These are phyloP conservation scores for Camponotus fellah DNA, from an alignment of 2,888 invertebrate genomes.

Conservation along the genomic window DNA sequence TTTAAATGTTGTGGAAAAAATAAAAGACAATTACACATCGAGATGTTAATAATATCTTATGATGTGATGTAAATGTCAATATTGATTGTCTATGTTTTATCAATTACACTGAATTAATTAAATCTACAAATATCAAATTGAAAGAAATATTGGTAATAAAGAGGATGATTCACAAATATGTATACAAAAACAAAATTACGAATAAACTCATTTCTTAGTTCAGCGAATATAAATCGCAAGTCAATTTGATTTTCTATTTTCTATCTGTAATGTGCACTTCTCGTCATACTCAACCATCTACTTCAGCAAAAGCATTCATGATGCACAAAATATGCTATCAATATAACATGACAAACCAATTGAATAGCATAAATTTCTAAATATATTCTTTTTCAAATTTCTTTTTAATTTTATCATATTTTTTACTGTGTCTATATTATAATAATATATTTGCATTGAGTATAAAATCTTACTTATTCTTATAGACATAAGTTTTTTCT, in stretches of 20 bases:
- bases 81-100: constrained; percentile 63
- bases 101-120: constrained; percentile 53
- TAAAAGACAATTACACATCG: constrained; percentile 23
- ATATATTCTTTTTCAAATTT: constrained; percentile 38
- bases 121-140: constrained; percentile 45
- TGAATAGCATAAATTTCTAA: constrained; percentile 42
- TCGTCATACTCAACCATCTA: constrained; percentile 34
- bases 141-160: constrained; percentile 44
- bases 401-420: constrained; percentile 37
- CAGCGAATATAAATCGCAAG: constrained; percentile 46
- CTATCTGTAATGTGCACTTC: constrained; percentile 37
- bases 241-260: constrained; percentile 54
- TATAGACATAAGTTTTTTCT: constrained; percentile 74
- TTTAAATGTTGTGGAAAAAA: constrained; percentile 41
- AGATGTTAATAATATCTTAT: constrained; percentile 43
- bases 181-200: constrained; percentile 56
- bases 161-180: constrained; percentile 47
- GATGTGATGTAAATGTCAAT: constrained; percentile 50
- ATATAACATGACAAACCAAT: constrained; percentile 45
- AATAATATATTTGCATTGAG: constrained; percentile 65
- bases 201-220: constrained; percentile 40
- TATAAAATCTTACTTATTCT: constrained; percentile 78
- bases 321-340: constrained; percentile 55
- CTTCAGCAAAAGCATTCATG: constrained; percentile 45
- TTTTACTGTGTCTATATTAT: constrained; percentile 48